phyloP scores from a whole-genome alignment of 1,140 invertebrate species.

The Plectrocnemia conspersa region DNA sequence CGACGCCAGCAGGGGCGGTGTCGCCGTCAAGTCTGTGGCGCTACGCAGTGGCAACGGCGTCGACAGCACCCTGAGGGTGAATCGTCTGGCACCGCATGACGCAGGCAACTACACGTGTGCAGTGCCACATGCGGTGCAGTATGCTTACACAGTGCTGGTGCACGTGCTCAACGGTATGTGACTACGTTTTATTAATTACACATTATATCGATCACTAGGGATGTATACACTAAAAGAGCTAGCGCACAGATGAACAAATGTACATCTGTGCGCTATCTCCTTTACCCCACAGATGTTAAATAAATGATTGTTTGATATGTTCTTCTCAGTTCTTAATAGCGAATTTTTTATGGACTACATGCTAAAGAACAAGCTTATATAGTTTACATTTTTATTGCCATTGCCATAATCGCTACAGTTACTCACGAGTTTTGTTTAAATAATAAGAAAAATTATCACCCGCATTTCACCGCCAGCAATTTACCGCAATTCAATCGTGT shows the following conservation, averaged over 20 bases:
- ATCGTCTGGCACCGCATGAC: constrained; percentile 67
- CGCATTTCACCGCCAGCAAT: not conserved
- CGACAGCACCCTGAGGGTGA: constrained; percentile 68
- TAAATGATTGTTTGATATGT: no score
- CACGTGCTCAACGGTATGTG: constrained; percentile 68
- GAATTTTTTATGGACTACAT: no score
- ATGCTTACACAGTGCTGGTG: constrained; percentile 59
- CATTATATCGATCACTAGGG: no score
- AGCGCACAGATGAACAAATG: no score
- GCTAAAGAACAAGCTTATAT: no score
- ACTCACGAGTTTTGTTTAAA: not conserved
- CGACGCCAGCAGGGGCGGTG: constrained; percentile 67
- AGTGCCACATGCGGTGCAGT: constrained; percentile 57
- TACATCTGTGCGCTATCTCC: no score
- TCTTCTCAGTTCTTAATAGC: no score
- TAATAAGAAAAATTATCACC: no score
- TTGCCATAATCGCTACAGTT: not conserved
- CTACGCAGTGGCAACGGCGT: constrained; percentile 56
- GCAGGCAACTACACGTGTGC: constrained; percentile 76
- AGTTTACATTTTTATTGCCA: no score
- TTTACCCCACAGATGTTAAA: no score
- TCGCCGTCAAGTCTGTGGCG: constrained; percentile 49
- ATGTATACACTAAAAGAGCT: no score
- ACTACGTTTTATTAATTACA: no score
- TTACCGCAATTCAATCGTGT: not conserved